Conservation (phyloP, 1,140 invertebrate species). For the Oreohelix idahoensis region DNA sequence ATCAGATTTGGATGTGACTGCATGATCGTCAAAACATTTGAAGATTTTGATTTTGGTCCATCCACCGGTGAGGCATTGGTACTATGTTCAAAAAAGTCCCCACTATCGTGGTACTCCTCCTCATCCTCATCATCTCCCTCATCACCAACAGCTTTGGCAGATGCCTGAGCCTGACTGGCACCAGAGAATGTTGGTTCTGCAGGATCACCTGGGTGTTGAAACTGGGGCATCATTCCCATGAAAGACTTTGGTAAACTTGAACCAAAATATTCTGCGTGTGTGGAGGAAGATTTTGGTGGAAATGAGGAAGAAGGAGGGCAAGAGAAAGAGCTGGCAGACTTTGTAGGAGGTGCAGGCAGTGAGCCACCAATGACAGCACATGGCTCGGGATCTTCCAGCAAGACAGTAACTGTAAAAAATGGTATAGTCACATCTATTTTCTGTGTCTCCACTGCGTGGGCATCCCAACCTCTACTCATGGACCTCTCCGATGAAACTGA, state of each 20-base stretch:
- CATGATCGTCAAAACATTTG: neutral
- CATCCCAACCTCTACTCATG: conserved; percentile 19
- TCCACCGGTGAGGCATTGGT: neutral
- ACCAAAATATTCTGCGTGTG: neutral
- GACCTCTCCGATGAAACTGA: conserved; percentile 3
- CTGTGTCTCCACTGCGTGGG: conserved; percentile 16
- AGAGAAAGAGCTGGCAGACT: neutral
- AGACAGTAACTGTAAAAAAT: conserved; percentile 31
- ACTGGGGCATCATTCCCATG: neutral
- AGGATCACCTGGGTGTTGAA: neutral
- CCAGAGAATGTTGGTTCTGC: neutral
- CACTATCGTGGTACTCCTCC: conserved; percentile 34
- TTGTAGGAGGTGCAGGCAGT: neutral
- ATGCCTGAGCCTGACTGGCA: neutral
- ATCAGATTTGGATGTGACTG: neutral
- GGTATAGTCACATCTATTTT: conserved; percentile 29
- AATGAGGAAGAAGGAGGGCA: neutral
- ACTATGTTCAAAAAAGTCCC: conserved; percentile 14
- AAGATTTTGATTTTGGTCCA: neutral
- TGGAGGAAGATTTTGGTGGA: neutral
- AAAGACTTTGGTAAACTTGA: conserved; percentile 16
- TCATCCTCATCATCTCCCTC: conserved; percentile 29
- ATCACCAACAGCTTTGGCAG: neutral
- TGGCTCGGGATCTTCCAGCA: conserved; percentile 34
- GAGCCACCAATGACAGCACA: neutral